These are phyloP conservation scores for Hoplostethus mediterraneus DNA, from an alignment of 2,797 vertebrate genomes.

Conservation along the genomic window DNA sequence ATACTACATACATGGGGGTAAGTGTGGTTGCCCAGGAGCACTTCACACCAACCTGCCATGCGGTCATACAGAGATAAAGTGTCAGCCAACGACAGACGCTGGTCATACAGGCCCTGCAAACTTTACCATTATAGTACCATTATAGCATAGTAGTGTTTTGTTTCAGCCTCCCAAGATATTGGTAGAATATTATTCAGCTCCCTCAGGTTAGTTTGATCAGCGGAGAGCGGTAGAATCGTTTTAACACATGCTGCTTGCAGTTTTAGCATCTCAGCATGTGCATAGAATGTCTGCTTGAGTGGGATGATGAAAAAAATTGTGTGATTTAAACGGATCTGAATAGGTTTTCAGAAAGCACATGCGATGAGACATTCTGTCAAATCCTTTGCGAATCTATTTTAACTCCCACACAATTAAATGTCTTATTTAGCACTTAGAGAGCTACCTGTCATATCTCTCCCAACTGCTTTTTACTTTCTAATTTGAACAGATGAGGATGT, in stretches of 20 bases:
- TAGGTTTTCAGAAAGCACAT: not conserved
- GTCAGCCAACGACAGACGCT: conserved; percentile 22
- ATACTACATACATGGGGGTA: not conserved
- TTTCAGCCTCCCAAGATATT: not conserved
- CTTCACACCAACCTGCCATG: conserved; percentile 11
- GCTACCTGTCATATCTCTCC: too few species aligned
- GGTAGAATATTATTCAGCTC: not conserved
- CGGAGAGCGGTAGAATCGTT: not conserved
- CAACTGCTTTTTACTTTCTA: too few species aligned
- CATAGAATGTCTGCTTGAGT: not conserved
- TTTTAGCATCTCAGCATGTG: not conserved
- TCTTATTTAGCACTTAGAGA: not conserved
- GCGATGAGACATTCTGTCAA: not conserved
- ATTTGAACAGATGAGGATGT: too few species aligned
- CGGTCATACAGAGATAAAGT: conserved; percentile 17
- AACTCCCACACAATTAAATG: not conserved
- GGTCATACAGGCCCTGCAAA: conserved; percentile 16
- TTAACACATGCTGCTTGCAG: not conserved
- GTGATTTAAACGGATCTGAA: not conserved
- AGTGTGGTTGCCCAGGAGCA: conserved; percentile 19
- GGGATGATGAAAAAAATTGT: not conserved
- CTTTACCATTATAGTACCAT: not conserved
- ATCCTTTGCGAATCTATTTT: not conserved
- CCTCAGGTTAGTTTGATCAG: not conserved
- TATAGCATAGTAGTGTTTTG: not conserved